Evolutionary conservation across 2,888 invertebrate species (phyloP), one percentile per base, ranked within the genome.

Genomic region (Stegana nigrithorax): DNA sequence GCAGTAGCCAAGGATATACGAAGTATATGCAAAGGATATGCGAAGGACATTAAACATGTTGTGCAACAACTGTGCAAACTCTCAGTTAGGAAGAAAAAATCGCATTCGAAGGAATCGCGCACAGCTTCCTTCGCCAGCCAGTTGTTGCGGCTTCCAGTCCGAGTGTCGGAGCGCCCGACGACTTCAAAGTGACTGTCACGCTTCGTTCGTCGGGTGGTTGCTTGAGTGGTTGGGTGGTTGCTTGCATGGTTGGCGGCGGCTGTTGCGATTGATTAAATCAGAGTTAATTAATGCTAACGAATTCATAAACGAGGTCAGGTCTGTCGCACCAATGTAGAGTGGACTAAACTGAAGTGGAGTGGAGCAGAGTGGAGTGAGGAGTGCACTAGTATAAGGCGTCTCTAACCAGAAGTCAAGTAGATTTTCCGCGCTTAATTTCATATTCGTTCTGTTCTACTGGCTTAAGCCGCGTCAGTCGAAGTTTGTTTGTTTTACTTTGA

Each of bases 211-310:
- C 36, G 12, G 32, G 25, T 58, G 23, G 12, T 59, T 12, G 21
- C 23, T 29, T 29, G n/a, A 25, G 63, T n/a, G n/a, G n/a, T n/a
- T n/a, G n/a, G n/a, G n/a, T n/a, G n/a, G n/a, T n/a, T n/a, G n/a
- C n/a, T n/a, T n/a, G n/a, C 53, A 66, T 65, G 60, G 55, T 53
- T 63, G 39, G 45, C 47, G 57, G 58, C 59, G 44, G 53, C 60
- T 67, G 64, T 67, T 68, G 65, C 67, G 73, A 79, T 81, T 82
- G 81, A 83, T 82, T 83, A 81, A 81, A 82, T 83, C 83, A 78
- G 78, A 81, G 76, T 80, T 81, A 82, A 82, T 82, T 83, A 82
- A 81, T 80, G 80, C 79, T 75, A 78, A 80, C 76, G 72, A 77
- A 80, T 80, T 80, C 78, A 80, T 78, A 80, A 80, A 77, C 78